Base-by-base conservation (phyloP, 1,140 invertebrate genomes). In the Calephelis virginiensis region DNA sequence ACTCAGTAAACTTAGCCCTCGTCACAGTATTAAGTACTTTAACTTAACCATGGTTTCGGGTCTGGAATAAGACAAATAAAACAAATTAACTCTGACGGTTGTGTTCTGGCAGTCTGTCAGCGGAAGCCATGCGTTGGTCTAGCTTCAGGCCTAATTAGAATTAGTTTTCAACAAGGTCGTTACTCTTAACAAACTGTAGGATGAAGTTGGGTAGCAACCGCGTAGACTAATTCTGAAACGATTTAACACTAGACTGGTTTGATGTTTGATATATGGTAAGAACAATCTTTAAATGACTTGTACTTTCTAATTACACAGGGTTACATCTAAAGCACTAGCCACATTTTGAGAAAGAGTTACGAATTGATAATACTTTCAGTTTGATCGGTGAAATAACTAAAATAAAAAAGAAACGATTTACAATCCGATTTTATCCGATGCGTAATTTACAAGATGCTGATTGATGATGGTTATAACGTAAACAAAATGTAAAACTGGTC, bases 151-250 rank as follows among this genome's bases (percentile, higher is more conserved):
- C 56, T 38, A 59, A 59, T 59, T 59, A 59, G 28, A 59, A 59
- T 59, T 59, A 59, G 28, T 38, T 59, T 11, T 11, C 53, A 38
- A 59, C 53, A 38, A 59, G 53, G 38, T 37, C 28, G 53, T 59
- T 59, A 28, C 53, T 59, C 28, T 17, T 28, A 37, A 56, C 53
- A 56, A 56, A 56, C 53, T 56, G 28, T 12, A n/a, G 17, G 11
- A 56, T 14, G 28, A 66, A 66, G 47, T 66, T 43, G 38, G 11
- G 28, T 11, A 45, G 46, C 53, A 66, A 46, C 64, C 64, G 40
- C 12, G 17, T 17, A 59, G 64, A 59, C 50, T 47, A 65, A 53
- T 45, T 60, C 59, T 49, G 43, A 65, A 60, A 60, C 53, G 53
- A 59, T 65, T 65, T 60, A 65, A 8, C 43, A 40, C 50, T 46